Evolutionary conservation across 1,140 invertebrate species (phyloP).

Genomic region (Gryon sp.): DNA sequence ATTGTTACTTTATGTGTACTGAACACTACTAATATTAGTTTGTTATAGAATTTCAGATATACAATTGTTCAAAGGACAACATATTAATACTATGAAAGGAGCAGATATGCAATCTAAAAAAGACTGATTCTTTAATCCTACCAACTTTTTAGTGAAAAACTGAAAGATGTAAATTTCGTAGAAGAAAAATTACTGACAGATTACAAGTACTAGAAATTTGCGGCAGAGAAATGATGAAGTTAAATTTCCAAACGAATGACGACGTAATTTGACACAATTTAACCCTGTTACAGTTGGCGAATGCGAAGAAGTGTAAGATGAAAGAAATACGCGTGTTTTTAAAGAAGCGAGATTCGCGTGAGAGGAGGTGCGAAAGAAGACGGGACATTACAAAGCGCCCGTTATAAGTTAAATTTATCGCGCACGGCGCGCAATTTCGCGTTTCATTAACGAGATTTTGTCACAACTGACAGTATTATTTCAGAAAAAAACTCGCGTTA

Average conservation of each 20-base stretch:
- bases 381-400: slow-evolving; percentile 41
- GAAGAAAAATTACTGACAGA: too few species aligned
- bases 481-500: slow-evolving; percentile 46
- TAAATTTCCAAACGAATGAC: slow-evolving; percentile 26
- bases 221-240: too few species aligned
- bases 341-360: slow-evolving; percentile 38
- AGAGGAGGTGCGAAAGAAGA: slow-evolving; percentile 61
- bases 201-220: too few species aligned
- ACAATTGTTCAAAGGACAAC: too few species aligned
- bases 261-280: slow-evolving; percentile 42
- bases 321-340: slow-evolving; percentile 49
- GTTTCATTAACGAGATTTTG: slow-evolving; percentile 57
- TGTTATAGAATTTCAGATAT: too few species aligned
- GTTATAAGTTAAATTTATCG: slow-evolving; percentile 57
- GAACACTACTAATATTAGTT: too few species aligned
- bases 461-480: slow-evolving; percentile 52
- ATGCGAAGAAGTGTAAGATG: slow-evolving; percentile 23
- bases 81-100: too few species aligned
- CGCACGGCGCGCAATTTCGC: slow-evolving; percentile 43
- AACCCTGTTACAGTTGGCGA: slow-evolving; percentile 14
- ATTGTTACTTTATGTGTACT: too few species aligned
- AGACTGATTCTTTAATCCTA: too few species aligned
- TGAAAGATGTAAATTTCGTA: too few species aligned
- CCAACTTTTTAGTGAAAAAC: too few species aligned
- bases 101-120: too few species aligned